These are phyloP conservation scores for Megalops cyprinoides DNA, from an alignment of 2,797 vertebrate species.

Conservation along the genomic window DNA sequence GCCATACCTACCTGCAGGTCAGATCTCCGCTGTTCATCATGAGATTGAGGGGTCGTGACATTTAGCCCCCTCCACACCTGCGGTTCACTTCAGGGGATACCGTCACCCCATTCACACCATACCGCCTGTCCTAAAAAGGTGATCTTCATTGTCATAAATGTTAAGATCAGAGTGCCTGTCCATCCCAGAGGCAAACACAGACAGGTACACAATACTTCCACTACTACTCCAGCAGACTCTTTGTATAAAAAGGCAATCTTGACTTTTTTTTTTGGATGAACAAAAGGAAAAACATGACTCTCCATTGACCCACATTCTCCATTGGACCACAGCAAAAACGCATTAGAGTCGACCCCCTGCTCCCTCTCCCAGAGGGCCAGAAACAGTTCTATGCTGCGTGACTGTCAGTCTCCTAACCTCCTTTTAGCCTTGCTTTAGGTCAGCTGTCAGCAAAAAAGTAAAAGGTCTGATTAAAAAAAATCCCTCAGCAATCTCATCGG, in stretches of 20 bases:
- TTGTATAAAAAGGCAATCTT: no score
- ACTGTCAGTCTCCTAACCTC: conserved; percentile 19
- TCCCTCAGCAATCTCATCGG: conserved; percentile 7
- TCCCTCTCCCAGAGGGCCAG: neutral
- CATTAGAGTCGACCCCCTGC: no score
- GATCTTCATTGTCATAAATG: neutral
- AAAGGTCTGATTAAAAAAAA: conserved; percentile 53
- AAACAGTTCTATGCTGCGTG: neutral
- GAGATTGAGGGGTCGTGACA: neutral
- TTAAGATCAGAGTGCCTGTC: neutral
- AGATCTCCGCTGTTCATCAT: neutral
- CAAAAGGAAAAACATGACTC: neutral
- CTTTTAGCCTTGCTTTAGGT: conserved; percentile 21
- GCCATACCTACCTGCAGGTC: neutral
- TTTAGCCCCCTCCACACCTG: neutral
- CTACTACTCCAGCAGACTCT: no score
- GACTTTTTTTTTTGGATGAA: no score
- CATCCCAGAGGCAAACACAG: neutral
- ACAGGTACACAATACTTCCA: neutral
- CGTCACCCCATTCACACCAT: neutral
- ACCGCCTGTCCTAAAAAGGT: neutral
- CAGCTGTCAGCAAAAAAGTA: conserved; percentile 50
- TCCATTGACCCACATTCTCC: no score
- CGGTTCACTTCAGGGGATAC: neutral
- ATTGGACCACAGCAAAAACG: no score